These are phyloP conservation scores for Pegoplata infirma DNA, from an alignment of 2,888 invertebrate genomes.

Conservation along the genomic window DNA sequence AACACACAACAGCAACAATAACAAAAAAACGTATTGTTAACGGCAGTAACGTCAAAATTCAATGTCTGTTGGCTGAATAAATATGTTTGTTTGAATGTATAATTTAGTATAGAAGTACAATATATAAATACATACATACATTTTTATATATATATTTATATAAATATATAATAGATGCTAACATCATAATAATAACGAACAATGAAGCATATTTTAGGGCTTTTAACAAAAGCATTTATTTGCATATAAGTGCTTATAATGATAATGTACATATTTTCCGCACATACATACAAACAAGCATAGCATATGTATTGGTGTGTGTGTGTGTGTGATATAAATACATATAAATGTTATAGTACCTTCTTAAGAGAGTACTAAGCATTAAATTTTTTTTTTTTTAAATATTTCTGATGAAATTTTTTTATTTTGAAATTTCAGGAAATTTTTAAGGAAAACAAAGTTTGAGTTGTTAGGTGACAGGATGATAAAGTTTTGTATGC, in stretches of 20 bases:
- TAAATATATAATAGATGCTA: conserved; percentile 37
- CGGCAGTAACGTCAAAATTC: conserved; percentile 32
- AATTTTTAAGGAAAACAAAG: background rate
- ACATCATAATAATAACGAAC: conserved; percentile 48
- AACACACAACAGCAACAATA: background rate
- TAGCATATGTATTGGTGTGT: background rate
- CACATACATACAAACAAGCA: background rate
- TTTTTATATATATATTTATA: no score
- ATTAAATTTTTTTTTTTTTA: background rate
- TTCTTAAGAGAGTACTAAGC: background rate
- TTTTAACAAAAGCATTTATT: conserved; percentile 47
- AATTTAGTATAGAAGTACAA: background rate
- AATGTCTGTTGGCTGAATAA: conserved; percentile 10
- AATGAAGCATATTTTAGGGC: conserved; percentile 52
- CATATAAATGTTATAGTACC: no score
- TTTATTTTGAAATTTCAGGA: background rate
- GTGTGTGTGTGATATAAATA: no score
- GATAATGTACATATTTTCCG: conserved; percentile 52
- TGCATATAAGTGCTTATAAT: conserved; percentile 45
- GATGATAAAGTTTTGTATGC: conserved; percentile 35
- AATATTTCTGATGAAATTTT: background rate
- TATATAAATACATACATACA: background rate
- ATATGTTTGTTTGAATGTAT: conserved; percentile 4
- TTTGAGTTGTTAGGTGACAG: conserved; percentile 45
- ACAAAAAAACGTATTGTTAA: conserved; percentile 22